Evolutionary conservation across 2,888 invertebrate species (phyloP).

Genomic region (Nasonia oneida): DNA sequence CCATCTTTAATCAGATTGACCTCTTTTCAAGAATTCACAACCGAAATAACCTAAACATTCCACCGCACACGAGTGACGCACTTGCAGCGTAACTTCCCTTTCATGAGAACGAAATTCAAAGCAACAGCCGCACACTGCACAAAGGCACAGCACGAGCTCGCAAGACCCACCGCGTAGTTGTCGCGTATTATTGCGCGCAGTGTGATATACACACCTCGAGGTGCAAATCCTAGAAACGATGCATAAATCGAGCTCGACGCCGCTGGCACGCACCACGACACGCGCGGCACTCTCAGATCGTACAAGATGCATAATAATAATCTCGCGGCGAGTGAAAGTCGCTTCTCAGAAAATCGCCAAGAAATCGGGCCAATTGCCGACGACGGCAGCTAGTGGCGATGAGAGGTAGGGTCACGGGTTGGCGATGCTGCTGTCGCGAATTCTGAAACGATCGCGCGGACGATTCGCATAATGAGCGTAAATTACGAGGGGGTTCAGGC

Average conservation of each 20-base stretch:
- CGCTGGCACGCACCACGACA: not conserved
- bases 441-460: not conserved
- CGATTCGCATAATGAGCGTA: not conserved
- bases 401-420: not conserved
- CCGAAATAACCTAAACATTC: not conserved
- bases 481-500: not conserved
- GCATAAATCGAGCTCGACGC: conserved; percentile 12
- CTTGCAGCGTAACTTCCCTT: not conserved
- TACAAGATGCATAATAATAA: not conserved
- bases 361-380: conserved; percentile 14
- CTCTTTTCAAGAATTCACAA: no score
- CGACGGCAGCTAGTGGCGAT: not conserved
- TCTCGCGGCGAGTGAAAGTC: conserved; percentile 8
- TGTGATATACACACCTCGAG: not conserved
- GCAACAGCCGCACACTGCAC: not conserved
- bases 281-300: not conserved
- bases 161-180: not conserved
- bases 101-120: not conserved
- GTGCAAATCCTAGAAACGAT: conserved; percentile 7
- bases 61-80: not conserved
- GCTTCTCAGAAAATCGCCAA: conserved; percentile 9
- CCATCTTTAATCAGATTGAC: no score
- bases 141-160: not conserved
- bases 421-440: not conserved
- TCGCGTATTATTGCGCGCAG: not conserved